These are phyloP conservation scores for Chydorus sphaericus DNA, from an alignment of 2,888 invertebrate genomes.

Conservation along the genomic window DNA sequence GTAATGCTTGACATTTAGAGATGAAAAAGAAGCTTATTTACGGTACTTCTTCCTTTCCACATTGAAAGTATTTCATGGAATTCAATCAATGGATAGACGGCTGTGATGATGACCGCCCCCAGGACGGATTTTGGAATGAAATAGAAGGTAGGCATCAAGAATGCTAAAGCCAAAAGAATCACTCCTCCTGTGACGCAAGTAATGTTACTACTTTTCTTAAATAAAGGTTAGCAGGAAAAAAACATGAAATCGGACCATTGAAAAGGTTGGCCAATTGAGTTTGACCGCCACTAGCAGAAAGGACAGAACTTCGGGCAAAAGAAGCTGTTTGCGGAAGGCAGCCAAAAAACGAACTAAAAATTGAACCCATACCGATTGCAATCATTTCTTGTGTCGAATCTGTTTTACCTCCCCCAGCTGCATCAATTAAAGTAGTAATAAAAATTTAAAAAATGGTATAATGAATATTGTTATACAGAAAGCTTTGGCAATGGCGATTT, in stretches of 20 bases:
- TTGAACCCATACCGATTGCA: constrained; percentile 33
- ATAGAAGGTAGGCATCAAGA: constrained; percentile 75
- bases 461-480: constrained; percentile 45
- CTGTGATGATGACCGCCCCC: constrained; percentile 80
- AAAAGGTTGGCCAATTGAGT: constrained; percentile 28
- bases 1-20: no score
- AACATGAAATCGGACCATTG: constrained; percentile 1
- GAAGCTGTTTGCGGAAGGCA: constrained; percentile 35
- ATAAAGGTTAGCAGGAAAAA: no score
- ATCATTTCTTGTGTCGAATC: constrained; percentile 34
- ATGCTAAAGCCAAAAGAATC: constrained; percentile 66
- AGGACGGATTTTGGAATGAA: constrained; percentile 72
- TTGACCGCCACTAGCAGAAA: constrained; percentile 33
- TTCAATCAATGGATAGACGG: constrained; percentile 82
- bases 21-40: no score
- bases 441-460: no score
- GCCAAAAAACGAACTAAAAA: constrained; percentile 32
- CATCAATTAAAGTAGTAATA: no score
- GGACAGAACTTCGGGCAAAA: constrained; percentile 34
- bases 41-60: constrained; percentile 15
- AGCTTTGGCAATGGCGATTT: constrained; percentile 89
- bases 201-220: no score
- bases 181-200: constrained; percentile 48
- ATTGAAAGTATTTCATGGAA: constrained; percentile 48
- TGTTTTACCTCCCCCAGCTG: constrained; percentile 21